Evolutionary conservation across 2,888 invertebrate genomes (phyloP).

Genomic region (Pachymerium ferrugineum): DNA sequence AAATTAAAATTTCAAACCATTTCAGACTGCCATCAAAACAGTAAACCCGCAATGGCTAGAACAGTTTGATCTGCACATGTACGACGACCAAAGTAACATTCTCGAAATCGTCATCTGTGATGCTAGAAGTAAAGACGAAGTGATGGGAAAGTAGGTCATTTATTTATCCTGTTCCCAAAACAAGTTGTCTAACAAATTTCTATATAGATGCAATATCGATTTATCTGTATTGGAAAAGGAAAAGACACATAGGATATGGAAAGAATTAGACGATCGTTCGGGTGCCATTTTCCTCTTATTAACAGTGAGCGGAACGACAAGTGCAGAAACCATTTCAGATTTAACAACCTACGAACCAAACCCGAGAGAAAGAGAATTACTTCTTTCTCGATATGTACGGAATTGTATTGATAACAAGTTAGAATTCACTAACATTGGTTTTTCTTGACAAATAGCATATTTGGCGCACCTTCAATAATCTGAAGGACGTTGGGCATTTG

Average conservation of each 20-base stretch:
- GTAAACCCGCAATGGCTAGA: slow-evolving; percentile 89
- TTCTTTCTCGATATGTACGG: slow-evolving; percentile 67
- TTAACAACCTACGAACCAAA: slow-evolving; percentile 77
- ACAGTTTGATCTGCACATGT: slow-evolving; percentile 93
- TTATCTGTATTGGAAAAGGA: slow-evolving; percentile 77
- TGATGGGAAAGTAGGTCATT: slow-evolving; percentile 65
- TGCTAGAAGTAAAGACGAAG: slow-evolving; percentile 65
- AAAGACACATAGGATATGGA: slow-evolving; percentile 83
- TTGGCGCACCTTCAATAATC: slow-evolving; percentile 58
- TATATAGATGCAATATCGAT: slow-evolving; percentile 70
- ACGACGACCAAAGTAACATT: slow-evolving; percentile 85
- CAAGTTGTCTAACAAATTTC: not conserved
- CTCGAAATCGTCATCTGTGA: slow-evolving; percentile 90
- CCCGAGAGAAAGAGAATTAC: slow-evolving; percentile 60
- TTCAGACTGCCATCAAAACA: slow-evolving; percentile 60
- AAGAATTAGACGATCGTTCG: slow-evolving; percentile 75
- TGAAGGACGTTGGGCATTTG: slow-evolving; percentile 86
- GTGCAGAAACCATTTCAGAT: slow-evolving; percentile 87
- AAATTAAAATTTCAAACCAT: not conserved
- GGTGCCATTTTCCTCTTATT: slow-evolving; percentile 75
- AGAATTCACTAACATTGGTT: slow-evolving; percentile 32
- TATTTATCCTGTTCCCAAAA: not conserved
- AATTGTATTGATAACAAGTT: slow-evolving; percentile 35
- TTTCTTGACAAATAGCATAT: slow-evolving; percentile 58
- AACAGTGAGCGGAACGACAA: slow-evolving; percentile 91